Evolutionary conservation across 64 coral and sea anemone species (phyloP).

Genomic region (Hydrozoanthus tunicans): DNA sequence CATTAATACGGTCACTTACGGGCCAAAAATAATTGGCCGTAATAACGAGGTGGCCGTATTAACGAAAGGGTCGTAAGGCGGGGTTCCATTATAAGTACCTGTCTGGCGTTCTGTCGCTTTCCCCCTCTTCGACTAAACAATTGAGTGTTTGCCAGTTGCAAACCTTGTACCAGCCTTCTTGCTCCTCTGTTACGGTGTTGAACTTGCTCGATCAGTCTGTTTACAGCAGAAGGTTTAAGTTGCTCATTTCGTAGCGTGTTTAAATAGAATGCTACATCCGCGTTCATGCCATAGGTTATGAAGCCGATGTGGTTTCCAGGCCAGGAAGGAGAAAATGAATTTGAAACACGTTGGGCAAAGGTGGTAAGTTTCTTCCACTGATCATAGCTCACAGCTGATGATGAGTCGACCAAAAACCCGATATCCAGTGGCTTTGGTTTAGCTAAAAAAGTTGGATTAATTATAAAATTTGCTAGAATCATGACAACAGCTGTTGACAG

Average conservation of each 20-base stretch:
- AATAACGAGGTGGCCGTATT: no score
- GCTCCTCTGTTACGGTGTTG: slow-evolving; percentile 26
- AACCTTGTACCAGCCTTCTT: slow-evolving; percentile 50
- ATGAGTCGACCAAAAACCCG: slow-evolving; percentile 80
- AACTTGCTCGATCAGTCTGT: slow-evolving; percentile 38
- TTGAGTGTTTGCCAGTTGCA: slow-evolving; percentile 63
- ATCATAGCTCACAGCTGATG: slow-evolving; percentile 51
- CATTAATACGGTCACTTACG: no score
- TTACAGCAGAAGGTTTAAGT: slow-evolving; percentile 63
- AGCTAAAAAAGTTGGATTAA: slow-evolving; percentile 32
- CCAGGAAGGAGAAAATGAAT: slow-evolving; percentile 62
- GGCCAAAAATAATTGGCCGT: no score
- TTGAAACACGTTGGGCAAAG: slow-evolving; percentile 63
- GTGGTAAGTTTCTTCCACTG: slow-evolving; percentile 53
- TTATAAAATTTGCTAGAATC: not conserved
- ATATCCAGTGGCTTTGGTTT: slow-evolving; percentile 72
- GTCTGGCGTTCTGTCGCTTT: slow-evolving; percentile 60
- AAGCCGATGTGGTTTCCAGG: slow-evolving; percentile 62
- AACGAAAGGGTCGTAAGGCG: no score
- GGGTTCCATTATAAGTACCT: slow-evolving; percentile 27
- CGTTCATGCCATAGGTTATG: slow-evolving; percentile 60
- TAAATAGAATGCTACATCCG: slow-evolving; percentile 66
- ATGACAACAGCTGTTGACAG: not conserved
- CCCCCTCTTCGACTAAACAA: slow-evolving; percentile 72
- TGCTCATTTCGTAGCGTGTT: slow-evolving; percentile 76